These are phyloP conservation scores for Drosophila saltans DNA, from an alignment of 1,140 invertebrate species.

Conservation along the genomic window DNA sequence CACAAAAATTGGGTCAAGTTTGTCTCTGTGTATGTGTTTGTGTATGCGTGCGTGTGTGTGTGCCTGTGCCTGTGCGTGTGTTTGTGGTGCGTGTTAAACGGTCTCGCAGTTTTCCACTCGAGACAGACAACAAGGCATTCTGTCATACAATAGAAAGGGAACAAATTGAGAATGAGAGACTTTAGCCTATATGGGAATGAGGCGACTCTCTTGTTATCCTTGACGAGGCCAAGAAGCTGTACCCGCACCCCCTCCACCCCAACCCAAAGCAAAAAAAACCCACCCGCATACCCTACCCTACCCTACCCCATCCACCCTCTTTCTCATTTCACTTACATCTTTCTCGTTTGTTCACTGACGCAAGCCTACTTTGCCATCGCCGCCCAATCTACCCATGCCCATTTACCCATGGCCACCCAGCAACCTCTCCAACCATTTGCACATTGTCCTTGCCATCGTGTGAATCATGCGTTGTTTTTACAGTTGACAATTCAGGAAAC, in stretches of 20 bases:
- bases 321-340: slow-evolving; percentile 5
- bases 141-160: slow-evolving; percentile 17
- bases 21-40: slow-evolving; percentile 27
- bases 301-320: neutral
- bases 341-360: slow-evolving; percentile 36
- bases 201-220: slow-evolving; percentile 59
- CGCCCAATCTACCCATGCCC: too few species aligned
- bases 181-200: slow-evolving; percentile 12
- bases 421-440: neutral
- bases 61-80: slow-evolving; percentile 1
- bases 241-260: neutral
- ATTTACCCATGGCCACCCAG: neutral
- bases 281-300: neutral
- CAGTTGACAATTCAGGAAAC: slow-evolving; percentile 55
- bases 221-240: slow-evolving; percentile 60
- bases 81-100: slow-evolving; percentile 55
- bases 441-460: slow-evolving; percentile 32
- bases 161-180: slow-evolving; percentile 16
- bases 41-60: slow-evolving; percentile 24
- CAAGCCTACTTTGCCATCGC: slow-evolving; percentile 27
- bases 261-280: neutral
- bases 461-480: slow-evolving; percentile 53
- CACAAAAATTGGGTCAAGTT: slow-evolving; percentile 73
- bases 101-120: slow-evolving; percentile 56
- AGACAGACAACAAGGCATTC: slow-evolving; percentile 42